Percentiles rank a stretch among this genome's conserved stretches.
These are phyloP conservation scores for Hipparchia sbordonii DNA, from an alignment of 2,888 invertebrate genomes.

Conservation along the genomic window DNA sequence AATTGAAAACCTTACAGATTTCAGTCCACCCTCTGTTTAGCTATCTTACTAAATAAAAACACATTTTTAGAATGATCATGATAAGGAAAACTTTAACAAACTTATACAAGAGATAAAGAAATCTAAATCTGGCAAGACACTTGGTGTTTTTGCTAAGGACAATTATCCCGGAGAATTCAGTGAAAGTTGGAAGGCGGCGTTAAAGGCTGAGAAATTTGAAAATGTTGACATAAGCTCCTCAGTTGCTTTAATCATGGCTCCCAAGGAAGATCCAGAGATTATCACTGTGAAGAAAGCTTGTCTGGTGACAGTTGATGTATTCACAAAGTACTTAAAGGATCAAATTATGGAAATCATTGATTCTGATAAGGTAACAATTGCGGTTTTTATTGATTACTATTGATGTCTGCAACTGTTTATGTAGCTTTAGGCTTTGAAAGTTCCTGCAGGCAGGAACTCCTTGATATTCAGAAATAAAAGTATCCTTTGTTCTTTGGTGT, in stretches of 20 bases:
- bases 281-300: slow-evolving; percentile 96
- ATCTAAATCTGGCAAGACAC: slow-evolving; percentile 93
- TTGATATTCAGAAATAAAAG: too few species aligned
- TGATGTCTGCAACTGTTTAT: too few species aligned
- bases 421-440: too few species aligned
- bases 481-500: too few species aligned
- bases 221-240: slow-evolving; percentile 93
- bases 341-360: slow-evolving; percentile 99
- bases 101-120: slow-evolving; percentile 91
- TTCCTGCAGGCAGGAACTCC: too few species aligned
- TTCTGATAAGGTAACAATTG: slow-evolving; percentile 90
- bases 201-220: slow-evolving; percentile 91
- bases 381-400: background rate
- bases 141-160: slow-evolving; percentile 97
- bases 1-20: background rate
- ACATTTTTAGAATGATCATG: slow-evolving; percentile 89
- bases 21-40: too few species aligned
- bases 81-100: slow-evolving; percentile 93
- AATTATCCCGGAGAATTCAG: slow-evolving; percentile 96
- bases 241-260: slow-evolving; percentile 93
- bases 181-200: slow-evolving; percentile 92
- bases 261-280: slow-evolving; percentile 97
- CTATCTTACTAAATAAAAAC: background rate
- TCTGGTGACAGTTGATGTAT: slow-evolving; percentile 96
- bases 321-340: slow-evolving; percentile 97